A percentile compares a stretch with the other conserved stretches of the same genome.
phyloP scores from a whole-genome alignment of 2,113 vertebrate genomes.

The Callionymus lyra region DNA sequence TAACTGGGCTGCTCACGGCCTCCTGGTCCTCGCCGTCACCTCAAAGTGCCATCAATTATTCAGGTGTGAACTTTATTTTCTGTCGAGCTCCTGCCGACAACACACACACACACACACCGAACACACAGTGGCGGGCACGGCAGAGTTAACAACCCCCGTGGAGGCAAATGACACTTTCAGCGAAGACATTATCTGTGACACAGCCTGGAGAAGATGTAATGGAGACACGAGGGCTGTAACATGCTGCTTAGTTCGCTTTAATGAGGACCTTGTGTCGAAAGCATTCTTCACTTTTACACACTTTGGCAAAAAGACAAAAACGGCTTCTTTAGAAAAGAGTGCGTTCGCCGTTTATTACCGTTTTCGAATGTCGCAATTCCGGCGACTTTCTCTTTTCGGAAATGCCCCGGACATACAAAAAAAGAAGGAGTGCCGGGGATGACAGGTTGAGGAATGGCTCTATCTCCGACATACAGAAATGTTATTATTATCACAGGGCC shows the following conservation, averaged over 20 bases:
- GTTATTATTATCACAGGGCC: slow-evolving; percentile 22
- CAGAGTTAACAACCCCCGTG: slow-evolving; percentile 19
- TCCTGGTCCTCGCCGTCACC: slow-evolving; percentile 34
- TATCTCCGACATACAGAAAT: slow-evolving; percentile 10
- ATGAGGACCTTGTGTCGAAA: slow-evolving; percentile 25
- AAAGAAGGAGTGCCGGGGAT: too few relatives aligned
- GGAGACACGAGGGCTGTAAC: slow-evolving; percentile 12
- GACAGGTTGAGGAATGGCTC: neutral
- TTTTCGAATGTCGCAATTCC: too few relatives aligned
- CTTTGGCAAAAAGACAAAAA: too few relatives aligned
- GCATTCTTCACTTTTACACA: slow-evolving; percentile 16
- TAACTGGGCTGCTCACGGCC: too few relatives aligned
- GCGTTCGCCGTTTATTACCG: too few relatives aligned
- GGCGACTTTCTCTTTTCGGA: too few relatives aligned
- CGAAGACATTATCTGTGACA: slow-evolving; percentile 19
- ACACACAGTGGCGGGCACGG: slow-evolving; percentile 8
- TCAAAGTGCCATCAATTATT: slow-evolving; percentile 64
- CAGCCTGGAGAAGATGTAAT: slow-evolving; percentile 16
- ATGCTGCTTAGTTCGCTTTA: slow-evolving; percentile 31
- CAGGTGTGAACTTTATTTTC: slow-evolving; percentile 62
- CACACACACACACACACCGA: too few relatives aligned
- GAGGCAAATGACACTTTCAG: slow-evolving; percentile 19
- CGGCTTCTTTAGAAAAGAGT: too few relatives aligned
- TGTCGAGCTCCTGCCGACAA: slow-evolving; percentile 32
- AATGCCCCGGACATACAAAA: too few relatives aligned